phyloP scores from a whole-genome alignment of 2,888 invertebrate genomes.

The Leucophenga maculata region DNA sequence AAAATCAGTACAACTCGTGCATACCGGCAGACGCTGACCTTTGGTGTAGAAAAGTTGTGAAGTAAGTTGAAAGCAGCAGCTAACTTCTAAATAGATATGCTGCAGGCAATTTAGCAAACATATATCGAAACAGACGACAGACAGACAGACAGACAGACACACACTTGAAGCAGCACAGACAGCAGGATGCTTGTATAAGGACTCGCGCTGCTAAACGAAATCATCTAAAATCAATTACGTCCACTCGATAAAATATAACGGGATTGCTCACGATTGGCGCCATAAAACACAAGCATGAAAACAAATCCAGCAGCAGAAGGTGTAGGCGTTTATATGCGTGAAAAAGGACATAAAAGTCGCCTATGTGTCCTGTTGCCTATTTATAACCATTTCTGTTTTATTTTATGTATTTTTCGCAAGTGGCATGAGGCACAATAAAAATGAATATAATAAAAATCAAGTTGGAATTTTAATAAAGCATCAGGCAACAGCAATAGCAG shows the following conservation, averaged over 20 bases:
- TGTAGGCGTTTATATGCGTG: slow-evolving; percentile 18
- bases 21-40: not conserved
- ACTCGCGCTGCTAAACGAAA: slow-evolving; percentile 37
- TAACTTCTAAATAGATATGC: slow-evolving; percentile 15
- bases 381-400: slow-evolving; percentile 5
- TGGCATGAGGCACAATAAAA: not conserved
- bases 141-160: slow-evolving; percentile 11
- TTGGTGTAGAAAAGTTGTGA: not conserved
- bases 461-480: slow-evolving; percentile 19
- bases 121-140: not conserved
- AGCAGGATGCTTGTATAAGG: not conserved
- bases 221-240: slow-evolving; percentile 67
- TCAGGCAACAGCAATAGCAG: not conserved
- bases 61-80: not conserved
- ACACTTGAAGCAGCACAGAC: not conserved
- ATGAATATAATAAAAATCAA: slow-evolving; percentile 14
- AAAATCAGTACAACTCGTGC: not conserved
- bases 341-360: slow-evolving; percentile 20
- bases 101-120: slow-evolving; percentile 30
- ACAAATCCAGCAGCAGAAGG: not conserved
- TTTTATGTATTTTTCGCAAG: not conserved
- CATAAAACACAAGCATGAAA: slow-evolving; percentile 50
- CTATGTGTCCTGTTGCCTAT: not conserved
- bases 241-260: slow-evolving; percentile 65
- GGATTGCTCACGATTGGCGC: slow-evolving; percentile 61